Percentiles rank a stretch among this genome's conserved stretches.
Evolutionary conservation across 2,888 invertebrate genomes (phyloP).

Genomic region (Ptycholaimellus sp.): DNA sequence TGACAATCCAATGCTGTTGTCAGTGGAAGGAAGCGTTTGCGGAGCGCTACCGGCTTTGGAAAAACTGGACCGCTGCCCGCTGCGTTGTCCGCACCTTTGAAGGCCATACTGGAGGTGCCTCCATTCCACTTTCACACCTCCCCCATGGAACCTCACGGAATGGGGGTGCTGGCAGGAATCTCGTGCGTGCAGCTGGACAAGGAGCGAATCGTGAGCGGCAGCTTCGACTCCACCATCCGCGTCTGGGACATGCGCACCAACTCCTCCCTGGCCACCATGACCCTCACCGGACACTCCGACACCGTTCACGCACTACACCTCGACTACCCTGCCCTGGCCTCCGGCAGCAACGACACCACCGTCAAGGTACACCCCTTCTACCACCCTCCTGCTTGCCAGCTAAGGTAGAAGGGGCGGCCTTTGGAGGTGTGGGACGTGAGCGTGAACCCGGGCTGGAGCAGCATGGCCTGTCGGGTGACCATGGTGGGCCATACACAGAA

Average conservation of each 20-base stretch:
- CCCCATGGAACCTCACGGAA: background rate
- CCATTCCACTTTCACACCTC: background rate
- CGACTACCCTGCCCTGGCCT: constrained; percentile 27
- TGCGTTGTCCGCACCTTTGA: constrained; percentile 34
- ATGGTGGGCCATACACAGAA: constrained; percentile 33
- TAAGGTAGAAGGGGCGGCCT: too few species aligned
- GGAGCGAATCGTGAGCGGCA: constrained; percentile 33
- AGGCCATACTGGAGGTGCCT: constrained; percentile 32
- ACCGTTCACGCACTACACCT: constrained; percentile 33
- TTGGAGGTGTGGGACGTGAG: constrained; percentile 31
- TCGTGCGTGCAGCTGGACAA: constrained; percentile 35
- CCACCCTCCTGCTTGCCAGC: background rate
- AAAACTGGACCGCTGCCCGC: constrained; percentile 32
- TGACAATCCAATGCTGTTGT: too few species aligned
- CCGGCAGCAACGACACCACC: constrained; percentile 30
- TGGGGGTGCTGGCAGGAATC: constrained; percentile 21
- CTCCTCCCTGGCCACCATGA: constrained; percentile 33
- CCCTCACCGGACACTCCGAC: constrained; percentile 33
- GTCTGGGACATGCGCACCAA: constrained; percentile 33
- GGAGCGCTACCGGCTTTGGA: constrained; percentile 29
- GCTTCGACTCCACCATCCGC: constrained; percentile 34
- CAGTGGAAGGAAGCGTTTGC: constrained; percentile 33
- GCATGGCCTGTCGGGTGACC: constrained; percentile 34
- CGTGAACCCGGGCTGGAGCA: constrained; percentile 30
- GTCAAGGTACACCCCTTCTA: constrained; percentile 24